Percentiles rank a stretch among this genome's conserved stretches.
Conservation (phyloP, 2,797 vertebrate species). For the Pelochelys cantorii region DNA sequence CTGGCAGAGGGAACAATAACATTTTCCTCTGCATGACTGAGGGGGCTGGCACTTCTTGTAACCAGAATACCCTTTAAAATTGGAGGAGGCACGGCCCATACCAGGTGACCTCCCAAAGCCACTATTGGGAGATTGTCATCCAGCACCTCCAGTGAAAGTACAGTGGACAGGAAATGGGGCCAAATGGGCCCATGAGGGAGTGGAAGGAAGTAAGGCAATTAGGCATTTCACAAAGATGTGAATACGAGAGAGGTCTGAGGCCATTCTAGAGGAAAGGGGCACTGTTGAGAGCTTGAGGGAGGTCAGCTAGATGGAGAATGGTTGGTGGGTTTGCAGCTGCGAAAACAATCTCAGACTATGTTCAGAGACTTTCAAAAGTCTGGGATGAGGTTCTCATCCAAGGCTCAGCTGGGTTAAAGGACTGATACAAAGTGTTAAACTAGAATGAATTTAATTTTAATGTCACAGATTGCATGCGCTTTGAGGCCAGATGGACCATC, state of each 20-base stretch:
- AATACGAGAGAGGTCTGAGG: not conserved
- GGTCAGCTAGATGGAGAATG: not conserved
- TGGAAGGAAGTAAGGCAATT: not conserved
- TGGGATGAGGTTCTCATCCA: not conserved
- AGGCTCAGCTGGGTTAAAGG: not conserved
- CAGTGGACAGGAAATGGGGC: not conserved
- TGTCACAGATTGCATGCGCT: not conserved
- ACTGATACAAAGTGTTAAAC: not conserved
- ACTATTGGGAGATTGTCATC: not conserved
- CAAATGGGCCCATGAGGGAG: not conserved
- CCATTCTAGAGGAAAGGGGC: not conserved
- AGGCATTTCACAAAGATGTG: not conserved
- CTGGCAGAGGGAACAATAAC: not conserved
- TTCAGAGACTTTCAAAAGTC: not conserved
- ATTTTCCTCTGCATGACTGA: not conserved
- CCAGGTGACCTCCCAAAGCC: not conserved
- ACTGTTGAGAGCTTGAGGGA: not conserved
- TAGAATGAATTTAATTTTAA: not conserved
- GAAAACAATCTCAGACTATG: not conserved
- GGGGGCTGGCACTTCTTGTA: not conserved
- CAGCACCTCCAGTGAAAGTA: not conserved
- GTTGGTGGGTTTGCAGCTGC: not conserved
- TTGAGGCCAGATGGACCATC: not conserved
- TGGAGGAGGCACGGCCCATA: not conserved
- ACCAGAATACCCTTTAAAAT: fast-evolving